Conservation (phyloP, 1,140 invertebrate genomes). For the Drosophila navojoa region DNA sequence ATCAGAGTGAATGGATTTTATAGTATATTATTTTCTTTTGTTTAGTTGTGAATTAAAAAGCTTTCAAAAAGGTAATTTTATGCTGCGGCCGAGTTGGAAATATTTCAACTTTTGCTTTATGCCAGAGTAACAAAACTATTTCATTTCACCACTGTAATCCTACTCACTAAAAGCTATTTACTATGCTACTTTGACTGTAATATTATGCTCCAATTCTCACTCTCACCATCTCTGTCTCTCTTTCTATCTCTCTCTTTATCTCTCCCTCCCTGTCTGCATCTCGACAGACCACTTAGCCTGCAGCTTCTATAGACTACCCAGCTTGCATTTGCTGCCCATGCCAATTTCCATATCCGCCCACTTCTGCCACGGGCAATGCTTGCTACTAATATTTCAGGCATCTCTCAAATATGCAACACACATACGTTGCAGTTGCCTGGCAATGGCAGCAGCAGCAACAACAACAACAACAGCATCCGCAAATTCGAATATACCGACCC, state of each 20-base stretch:
- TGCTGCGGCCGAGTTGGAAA: not conserved
- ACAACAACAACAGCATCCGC: constrained; percentile 1
- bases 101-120: not conserved
- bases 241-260: too few species aligned
- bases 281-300: not conserved
- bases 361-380: not conserved
- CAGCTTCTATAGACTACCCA: not conserved
- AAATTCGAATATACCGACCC: too few species aligned
- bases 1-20: too few species aligned
- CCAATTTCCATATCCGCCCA: not conserved
- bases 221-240: too few species aligned
- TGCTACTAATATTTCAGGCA: constrained; percentile 28
- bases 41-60: too few species aligned
- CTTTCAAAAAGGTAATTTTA: too few species aligned
- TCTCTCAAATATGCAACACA: constrained; percentile 18
- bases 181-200: not conserved
- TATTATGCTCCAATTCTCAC: not conserved
- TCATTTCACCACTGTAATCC: too few species aligned
- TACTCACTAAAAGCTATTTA: not conserved
- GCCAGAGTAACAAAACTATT: not conserved
- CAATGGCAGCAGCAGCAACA: constrained; percentile 11
- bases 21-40: too few species aligned
- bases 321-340: too few species aligned
- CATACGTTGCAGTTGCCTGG: constrained; percentile 9
- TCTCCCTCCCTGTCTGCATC: too few species aligned